These are phyloP conservation scores for Uropetala carovei DNA, from an alignment of 2,888 invertebrate species.

Conservation along the genomic window DNA sequence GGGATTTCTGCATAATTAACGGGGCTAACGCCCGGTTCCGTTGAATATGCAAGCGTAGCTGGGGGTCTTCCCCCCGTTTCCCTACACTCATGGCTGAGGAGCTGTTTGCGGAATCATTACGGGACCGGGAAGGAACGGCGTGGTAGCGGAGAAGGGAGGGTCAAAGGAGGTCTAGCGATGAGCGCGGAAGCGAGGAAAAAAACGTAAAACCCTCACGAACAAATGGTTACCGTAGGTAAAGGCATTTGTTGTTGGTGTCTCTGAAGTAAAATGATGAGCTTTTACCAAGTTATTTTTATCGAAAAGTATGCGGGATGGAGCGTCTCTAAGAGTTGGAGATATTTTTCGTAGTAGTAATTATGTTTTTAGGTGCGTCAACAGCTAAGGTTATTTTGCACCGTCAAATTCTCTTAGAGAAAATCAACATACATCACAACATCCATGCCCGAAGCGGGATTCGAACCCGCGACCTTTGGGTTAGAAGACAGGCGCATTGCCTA, in stretches of 20 bases:
- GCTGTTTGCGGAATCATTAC: constrained; percentile 61
- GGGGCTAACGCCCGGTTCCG: constrained; percentile 55
- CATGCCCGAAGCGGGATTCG: too few species aligned
- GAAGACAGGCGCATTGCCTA: too few species aligned
- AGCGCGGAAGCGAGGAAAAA: background rate
- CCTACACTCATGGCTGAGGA: constrained; percentile 31
- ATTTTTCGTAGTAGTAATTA: too few species aligned
- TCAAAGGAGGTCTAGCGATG: background rate
- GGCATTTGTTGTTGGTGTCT: background rate
- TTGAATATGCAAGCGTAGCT: constrained; percentile 62
- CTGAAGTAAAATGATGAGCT: background rate
- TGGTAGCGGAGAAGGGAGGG: background rate
- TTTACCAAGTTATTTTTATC: too few species aligned
- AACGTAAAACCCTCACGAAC: background rate
- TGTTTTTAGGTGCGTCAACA: too few species aligned
- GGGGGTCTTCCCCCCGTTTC: background rate
- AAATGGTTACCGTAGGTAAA: background rate
- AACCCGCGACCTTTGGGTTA: too few species aligned
- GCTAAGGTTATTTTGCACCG: too few species aligned
- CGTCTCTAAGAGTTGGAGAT: too few species aligned
- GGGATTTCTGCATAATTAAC: constrained; percentile 64
- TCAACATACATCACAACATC: too few species aligned
- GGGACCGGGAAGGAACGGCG: constrained; percentile 33
- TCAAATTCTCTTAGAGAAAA: too few species aligned
- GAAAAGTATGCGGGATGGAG: too few species aligned